Conservation (phyloP, 2,113 vertebrate species). For the Hemicordylus capensis region DNA sequence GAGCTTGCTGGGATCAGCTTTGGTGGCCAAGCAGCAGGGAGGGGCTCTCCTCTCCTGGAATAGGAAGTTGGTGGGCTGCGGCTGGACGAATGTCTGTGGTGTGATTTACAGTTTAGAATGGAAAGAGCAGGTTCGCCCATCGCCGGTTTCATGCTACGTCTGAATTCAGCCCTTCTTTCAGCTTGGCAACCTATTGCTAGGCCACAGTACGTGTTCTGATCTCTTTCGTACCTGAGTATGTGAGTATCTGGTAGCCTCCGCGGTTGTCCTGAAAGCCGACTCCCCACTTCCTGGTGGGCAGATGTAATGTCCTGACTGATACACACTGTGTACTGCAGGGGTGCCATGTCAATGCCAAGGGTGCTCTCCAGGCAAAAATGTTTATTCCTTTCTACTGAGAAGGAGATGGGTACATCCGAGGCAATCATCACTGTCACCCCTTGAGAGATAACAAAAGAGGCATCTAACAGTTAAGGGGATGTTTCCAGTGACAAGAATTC, state of each 20-base stretch:
- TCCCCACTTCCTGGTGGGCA: slow-evolving; percentile 73
- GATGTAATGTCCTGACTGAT: slow-evolving; percentile 74
- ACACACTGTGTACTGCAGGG: slow-evolving; percentile 85
- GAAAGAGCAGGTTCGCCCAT: no score
- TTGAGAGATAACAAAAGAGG: slow-evolving; percentile 40
- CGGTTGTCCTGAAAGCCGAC: slow-evolving; percentile 55
- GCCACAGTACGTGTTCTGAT: not conserved
- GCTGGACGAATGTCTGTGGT: no score
- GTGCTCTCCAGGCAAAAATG: slow-evolving; percentile 85
- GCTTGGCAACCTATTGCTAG: not conserved
- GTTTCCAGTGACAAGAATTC: not conserved
- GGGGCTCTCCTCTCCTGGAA: no score
- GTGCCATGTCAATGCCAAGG: slow-evolving; percentile 66
- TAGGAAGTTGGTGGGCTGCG: no score
- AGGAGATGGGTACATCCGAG: slow-evolving; percentile 77
- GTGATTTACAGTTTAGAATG: no score
- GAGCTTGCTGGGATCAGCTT: no score
- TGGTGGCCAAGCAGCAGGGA: no score
- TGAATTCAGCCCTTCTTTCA: no score
- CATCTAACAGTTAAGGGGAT: accelerated
- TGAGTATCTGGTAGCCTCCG: slow-evolving; percentile 75
- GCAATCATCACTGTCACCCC: slow-evolving; percentile 83
- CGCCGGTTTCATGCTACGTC: no score
- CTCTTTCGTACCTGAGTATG: slow-evolving; percentile 75
- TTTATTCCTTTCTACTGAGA: slow-evolving; percentile 79